Evolutionary conservation across 2,113 vertebrate genomes (phyloP).

Genomic region (Phylloscopus whistleri): DNA sequence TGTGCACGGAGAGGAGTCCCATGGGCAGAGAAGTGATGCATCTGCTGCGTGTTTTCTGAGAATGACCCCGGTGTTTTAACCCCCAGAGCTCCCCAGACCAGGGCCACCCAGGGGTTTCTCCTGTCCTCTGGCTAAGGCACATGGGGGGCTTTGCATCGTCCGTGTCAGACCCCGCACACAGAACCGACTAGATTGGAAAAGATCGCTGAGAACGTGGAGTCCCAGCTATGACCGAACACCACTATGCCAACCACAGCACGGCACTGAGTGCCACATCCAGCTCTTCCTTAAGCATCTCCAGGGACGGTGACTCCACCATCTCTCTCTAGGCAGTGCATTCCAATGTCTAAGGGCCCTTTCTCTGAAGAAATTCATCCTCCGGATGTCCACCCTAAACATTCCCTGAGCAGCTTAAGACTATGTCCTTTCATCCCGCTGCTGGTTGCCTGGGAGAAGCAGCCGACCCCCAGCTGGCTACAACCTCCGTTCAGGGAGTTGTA

Average conservation of each 20-base stretch:
- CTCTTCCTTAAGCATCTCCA: background rate
- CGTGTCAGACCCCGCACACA: background rate
- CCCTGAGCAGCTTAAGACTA: too few species aligned
- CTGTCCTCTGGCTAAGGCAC: background rate
- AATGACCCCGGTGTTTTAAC: rapidly evolving
- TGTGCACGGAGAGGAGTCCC: rapidly evolving
- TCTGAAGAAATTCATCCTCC: background rate
- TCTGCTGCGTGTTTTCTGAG: too few species aligned
- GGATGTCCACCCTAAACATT: background rate
- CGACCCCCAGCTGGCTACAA: background rate
- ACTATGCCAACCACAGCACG: background rate
- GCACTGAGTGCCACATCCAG: background rate
- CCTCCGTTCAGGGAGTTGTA: background rate
- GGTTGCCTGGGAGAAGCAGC: background rate
- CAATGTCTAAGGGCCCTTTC: background rate
- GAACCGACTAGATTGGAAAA: background rate
- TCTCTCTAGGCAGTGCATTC: background rate
- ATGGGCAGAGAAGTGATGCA: rapidly evolving
- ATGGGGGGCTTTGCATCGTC: rapidly evolving
- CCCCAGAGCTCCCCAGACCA: too few species aligned
- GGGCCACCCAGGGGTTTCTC: background rate
- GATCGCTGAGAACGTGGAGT: background rate
- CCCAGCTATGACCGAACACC: background rate
- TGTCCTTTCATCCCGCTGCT: background rate
- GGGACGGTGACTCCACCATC: background rate